These are phyloP conservation scores for Nycticorax nycticorax DNA, from an alignment of 2,113 vertebrate genomes.

Conservation along the genomic window DNA sequence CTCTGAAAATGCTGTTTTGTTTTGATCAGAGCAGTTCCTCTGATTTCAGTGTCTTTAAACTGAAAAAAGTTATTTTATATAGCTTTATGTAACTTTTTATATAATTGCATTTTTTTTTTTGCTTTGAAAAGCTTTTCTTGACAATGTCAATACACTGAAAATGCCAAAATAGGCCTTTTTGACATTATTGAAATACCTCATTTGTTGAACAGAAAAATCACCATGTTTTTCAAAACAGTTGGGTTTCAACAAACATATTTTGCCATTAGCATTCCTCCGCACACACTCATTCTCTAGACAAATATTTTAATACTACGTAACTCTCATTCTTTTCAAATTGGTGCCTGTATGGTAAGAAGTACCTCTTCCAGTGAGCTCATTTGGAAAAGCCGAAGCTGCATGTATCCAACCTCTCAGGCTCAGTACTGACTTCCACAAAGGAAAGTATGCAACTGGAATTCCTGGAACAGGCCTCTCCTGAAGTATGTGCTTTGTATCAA, in stretches of 20 bases:
- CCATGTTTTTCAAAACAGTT: not conserved
- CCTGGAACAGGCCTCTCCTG: not conserved
- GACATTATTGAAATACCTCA: not conserved
- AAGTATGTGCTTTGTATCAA: not conserved
- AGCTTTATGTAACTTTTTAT: not conserved
- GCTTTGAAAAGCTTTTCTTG: not conserved
- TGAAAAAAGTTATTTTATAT: not conserved
- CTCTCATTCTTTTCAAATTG: not conserved
- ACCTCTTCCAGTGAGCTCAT: not conserved
- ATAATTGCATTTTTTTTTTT: not conserved
- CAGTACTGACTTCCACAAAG: not conserved
- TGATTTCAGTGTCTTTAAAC: not conserved
- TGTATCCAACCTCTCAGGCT: not conserved
- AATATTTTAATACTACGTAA: slow-evolving; percentile 9
- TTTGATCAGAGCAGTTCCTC: not conserved
- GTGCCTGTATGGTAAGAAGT: not conserved
- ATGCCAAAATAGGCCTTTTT: not conserved
- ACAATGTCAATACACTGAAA: not conserved
- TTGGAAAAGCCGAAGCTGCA: not conserved
- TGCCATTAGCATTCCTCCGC: not conserved
- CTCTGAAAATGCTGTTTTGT: not conserved
- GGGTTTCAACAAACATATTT: not conserved
- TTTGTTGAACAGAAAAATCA: not conserved
- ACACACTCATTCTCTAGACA: not conserved
- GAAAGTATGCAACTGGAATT: slow-evolving; percentile 29